Evolutionary conservation across 2,113 vertebrate species (phyloP), one percentile per base, ranked within the genome.

Genomic region (Sinocyclocheilus anophthalmus): DNA sequence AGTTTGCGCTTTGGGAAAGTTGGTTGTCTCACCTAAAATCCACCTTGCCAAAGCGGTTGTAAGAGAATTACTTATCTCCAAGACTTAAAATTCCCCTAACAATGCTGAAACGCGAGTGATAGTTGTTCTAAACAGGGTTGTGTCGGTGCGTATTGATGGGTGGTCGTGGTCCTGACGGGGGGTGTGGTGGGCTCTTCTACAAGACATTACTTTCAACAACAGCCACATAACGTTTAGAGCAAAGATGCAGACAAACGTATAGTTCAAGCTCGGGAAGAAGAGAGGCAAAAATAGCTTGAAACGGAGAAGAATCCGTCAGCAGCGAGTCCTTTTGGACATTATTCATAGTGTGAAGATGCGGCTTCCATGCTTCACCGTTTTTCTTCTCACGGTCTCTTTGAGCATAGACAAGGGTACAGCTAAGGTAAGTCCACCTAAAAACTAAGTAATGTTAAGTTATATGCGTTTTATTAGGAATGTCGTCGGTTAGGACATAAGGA

Each of bases 211-310:
- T 90, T 90, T 88, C 91, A 91, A 86, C 89, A 86, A 80, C 26
- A 91, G 79, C 70, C 87, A 93, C 95, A 96, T 83, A 94, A 91
- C 93, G 91, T 89, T 81, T 89, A 87, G 90, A 91, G 93, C 92
- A 92, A 95, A 95, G 92, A 95, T 96, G 93, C 91, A 90, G 92
- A 89, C 86, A 80, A 93, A 91, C 91, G 90, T 90, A 86, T 82
- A 72, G 91, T 76, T 84, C 30, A 87, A 55, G 88, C 91, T 93
- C 92, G 79, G 88, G 67, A 42, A 65, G 90, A 93, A 91, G 30
- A 91, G 1, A 42, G 5, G 20, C 67, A 53, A 20, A 14, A 83
- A 63, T 86, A 70, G 81, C 20, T 77, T 13, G 87, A 87, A 84
- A 73, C 84, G 63, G 39, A 87, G 67, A 13, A 85, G 83, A 83